Base-by-base conservation (phyloP, 1,140 invertebrate genomes). In the Drosophila bipectinata region DNA sequence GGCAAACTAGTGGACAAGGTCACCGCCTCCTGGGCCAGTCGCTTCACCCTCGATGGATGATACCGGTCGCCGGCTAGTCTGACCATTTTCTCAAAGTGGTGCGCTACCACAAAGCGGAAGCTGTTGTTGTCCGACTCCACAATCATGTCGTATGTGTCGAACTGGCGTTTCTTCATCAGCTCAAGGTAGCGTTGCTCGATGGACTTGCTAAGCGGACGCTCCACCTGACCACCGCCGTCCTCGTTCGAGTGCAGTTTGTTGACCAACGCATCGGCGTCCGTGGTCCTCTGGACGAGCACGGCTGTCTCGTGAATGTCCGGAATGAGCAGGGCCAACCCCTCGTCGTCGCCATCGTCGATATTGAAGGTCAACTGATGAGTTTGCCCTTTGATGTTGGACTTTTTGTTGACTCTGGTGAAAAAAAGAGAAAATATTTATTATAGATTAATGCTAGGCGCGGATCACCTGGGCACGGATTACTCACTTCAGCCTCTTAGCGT, bases 1-100 rank as follows among this genome's bases (percentile, higher is more conserved):
- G 98, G 98, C 69, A 99, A 93, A 53, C 97, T 97, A 55, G 97
- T 98, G 48, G 97, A 97, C n/a, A 99, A 94, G 9, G 98, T 99
- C 26, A 98, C 97, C 58, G 98, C 96, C 93, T 99, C 98, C 92
- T 99, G 98, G 24, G 98, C 98, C 14, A 99, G 94, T 14, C 98
- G 94, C 92, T 98, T 98, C 63, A 98, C 96, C 66, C 98, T 94
- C 8, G 96, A 94, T 14, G 97, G 96, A 92, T 97, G 96, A 64
- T 95, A 95, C 45, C 96, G 94, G 81, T 97, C 96, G 32, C 96
- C 96, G 1, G 97, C 95, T n/a, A 96, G 94, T 74, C 97, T 94
- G 68, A 98, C 96, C 76, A 96, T 97, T 48, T 95, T 95, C 91
- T 98, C 97, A 91, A 98, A 99, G 93, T 98, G 97, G 94, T 98